A percentile compares a stretch with the other conserved stretches of the same genome.
Conservation (phyloP, 2,113 vertebrate species). For the Vimba vimba region DNA sequence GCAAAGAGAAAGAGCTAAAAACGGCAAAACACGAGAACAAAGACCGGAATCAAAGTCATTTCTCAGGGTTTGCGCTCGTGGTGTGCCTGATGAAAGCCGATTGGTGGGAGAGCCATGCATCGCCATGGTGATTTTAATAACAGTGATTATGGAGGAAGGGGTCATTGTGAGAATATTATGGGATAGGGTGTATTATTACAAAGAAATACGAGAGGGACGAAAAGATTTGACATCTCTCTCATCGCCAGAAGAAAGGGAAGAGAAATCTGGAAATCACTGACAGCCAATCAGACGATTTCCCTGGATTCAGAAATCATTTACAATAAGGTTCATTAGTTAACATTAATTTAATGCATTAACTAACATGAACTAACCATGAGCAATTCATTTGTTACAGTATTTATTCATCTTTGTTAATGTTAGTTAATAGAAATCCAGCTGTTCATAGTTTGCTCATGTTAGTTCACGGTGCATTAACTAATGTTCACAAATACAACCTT, state of each 20-base stretch:
- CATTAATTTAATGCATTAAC: too few relatives aligned
- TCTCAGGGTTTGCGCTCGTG: constrained; percentile 21
- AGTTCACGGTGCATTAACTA: too few relatives aligned
- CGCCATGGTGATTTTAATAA: constrained; percentile 61
- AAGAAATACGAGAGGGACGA: background rate
- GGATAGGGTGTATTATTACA: constrained; percentile 55
- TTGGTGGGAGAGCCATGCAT: constrained; percentile 42
- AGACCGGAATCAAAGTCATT: constrained; percentile 43
- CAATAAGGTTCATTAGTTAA: too few relatives aligned
- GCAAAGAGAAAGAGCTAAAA: background rate
- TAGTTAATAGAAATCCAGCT: too few relatives aligned
- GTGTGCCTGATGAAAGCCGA: constrained; percentile 27
- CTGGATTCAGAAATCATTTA: too few relatives aligned
- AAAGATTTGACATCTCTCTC: background rate
- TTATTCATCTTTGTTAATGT: too few relatives aligned
- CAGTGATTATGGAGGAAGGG: constrained; percentile 58
- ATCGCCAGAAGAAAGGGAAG: background rate
- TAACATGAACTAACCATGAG: too few relatives aligned
- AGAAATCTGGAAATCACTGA: background rate
- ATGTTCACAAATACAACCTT: too few relatives aligned
- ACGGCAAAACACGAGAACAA: constrained; percentile 9
- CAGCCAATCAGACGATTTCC: too few relatives aligned
- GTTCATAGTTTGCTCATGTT: too few relatives aligned
- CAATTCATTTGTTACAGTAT: too few relatives aligned
- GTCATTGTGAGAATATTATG: constrained; percentile 55